Evolutionary conservation across 2,113 vertebrate genomes (phyloP), one percentile per base, ranked within the genome.

Genomic region (Tachysurus vachellii): DNA sequence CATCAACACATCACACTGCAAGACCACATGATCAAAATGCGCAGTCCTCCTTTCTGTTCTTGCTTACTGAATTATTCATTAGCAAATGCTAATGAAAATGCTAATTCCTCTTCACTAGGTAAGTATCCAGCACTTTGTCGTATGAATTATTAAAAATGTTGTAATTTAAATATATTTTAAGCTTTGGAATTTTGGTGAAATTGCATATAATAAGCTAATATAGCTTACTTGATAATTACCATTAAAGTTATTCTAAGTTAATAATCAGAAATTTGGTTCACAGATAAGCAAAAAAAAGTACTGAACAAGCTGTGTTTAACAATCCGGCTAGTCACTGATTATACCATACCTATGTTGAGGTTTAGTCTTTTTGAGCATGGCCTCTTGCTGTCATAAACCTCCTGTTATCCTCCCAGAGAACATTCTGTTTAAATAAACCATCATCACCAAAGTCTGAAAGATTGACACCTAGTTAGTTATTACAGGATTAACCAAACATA

Each of bases 371-470:
- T 84, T 85, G 90, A 92, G 91, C 91, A 91, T 92, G 91, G 89
- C 84, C 85, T 85, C 86, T 84, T 88, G 84, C 86, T 90, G 88
- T 87, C 71, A 91, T 91, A 92, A 93, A 92, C 91, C 84, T 88
- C 84, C 87, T 86, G 93, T 94, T 94, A 94, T 94, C 93, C 73
- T 88, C 64, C n/a, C 83, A 90, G 88, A 92, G 89, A 93, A 94
- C 92, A 91, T 94, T 92, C 89, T 87, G 82, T 88, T 94, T 92
- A 88, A 88, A 86, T 88, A 93, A 93, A 77, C 36, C 31, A 42
- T 77, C 84, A 83, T 75, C 47, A 89, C 88, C 54, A 89, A 88
- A 88, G 84, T 90, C 84, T 47, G 88, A 88, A 83, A 73, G 87
- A 85, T 83, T 88, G 80, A 89, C 19, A 70, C 85, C 82, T 73